phyloP scores from a whole-genome alignment of 2,113 vertebrate species.

The Ranitomeya imitator region DNA sequence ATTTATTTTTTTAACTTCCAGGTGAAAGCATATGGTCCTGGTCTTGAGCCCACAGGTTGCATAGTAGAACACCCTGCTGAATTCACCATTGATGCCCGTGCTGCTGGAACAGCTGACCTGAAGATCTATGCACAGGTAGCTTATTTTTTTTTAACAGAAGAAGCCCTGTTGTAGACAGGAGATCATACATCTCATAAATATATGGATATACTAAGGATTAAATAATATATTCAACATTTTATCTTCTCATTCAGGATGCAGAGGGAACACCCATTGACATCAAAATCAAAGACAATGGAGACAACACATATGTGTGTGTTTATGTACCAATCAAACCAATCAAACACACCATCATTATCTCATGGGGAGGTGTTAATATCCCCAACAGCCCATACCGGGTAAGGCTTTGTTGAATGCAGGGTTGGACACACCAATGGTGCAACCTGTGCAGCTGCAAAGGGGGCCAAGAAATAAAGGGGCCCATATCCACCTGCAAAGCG shows the following conservation, averaged over 20 bases:
- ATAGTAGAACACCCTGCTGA: constrained; percentile 84
- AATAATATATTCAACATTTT: not conserved
- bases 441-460: too few relatives aligned
- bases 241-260: constrained; percentile 73
- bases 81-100: constrained; percentile 89
- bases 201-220: too few relatives aligned
- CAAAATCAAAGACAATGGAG: constrained; percentile 83
- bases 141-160: not conserved
- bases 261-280: constrained; percentile 85
- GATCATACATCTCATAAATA: not conserved
- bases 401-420: constrained; percentile 54
- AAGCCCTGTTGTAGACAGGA: not conserved
- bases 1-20: constrained; percentile 53
- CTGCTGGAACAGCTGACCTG: constrained; percentile 83
- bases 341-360: constrained; percentile 88
- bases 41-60: constrained; percentile 82
- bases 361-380: constrained; percentile 91
- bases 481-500: too few relatives aligned
- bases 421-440: too few relatives aligned
- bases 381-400: constrained; percentile 90
- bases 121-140: constrained; percentile 84
- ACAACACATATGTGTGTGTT: constrained; percentile 82
- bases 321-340: constrained; percentile 84
- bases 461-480: too few relatives aligned
- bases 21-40: constrained; percentile 87